Percentiles rank a stretch among this genome's conserved stretches.
Conservation (phyloP, 53 echinoderm and acorn worm genomes). For the Holothuria leucospilota region DNA sequence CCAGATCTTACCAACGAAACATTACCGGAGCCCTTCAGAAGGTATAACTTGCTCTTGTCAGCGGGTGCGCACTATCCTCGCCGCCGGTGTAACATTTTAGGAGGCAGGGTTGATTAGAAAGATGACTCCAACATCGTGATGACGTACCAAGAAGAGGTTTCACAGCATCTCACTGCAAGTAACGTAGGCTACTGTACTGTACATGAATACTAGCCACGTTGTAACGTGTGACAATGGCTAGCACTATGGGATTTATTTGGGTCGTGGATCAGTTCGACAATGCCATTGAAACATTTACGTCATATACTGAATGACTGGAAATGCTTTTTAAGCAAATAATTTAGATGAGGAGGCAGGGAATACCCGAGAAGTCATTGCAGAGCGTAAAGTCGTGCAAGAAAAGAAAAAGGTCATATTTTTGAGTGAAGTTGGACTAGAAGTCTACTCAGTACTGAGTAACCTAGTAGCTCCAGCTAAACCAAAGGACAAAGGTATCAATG, state of each 20-base stretch:
- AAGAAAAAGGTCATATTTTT: too few species aligned
- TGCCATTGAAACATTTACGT: too few species aligned
- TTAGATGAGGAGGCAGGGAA: slow-evolving; percentile 23
- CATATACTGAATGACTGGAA: slow-evolving; percentile 45
- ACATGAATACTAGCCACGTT: too few species aligned
- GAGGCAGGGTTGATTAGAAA: neutral
- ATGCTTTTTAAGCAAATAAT: slow-evolving; percentile 53
- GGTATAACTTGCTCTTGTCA: too few species aligned
- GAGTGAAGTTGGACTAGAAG: slow-evolving; percentile 44
- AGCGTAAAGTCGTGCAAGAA: slow-evolving; percentile 23
- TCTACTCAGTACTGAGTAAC: slow-evolving; percentile 29
- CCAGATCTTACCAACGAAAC: too few species aligned
- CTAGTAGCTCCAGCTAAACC: slow-evolving; percentile 25
- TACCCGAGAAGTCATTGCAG: slow-evolving; percentile 17
- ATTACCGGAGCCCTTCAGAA: too few species aligned
- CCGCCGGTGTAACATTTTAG: neutral
- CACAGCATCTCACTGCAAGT: too few species aligned
- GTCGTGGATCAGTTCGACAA: slow-evolving; percentile 30
- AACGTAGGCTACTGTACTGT: too few species aligned
- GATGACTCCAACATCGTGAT: slow-evolving; percentile 10
- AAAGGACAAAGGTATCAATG: slow-evolving; percentile 18
- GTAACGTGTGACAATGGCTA: too few species aligned
- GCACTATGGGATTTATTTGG: slow-evolving; percentile 26
- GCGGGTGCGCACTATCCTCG: too few species aligned
- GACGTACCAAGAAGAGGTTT: too few species aligned